Percentiles rank a stretch among this genome's conserved stretches.
Conservation (phyloP, 2,113 vertebrate genomes). For the Myiozetetes cayanensis region DNA sequence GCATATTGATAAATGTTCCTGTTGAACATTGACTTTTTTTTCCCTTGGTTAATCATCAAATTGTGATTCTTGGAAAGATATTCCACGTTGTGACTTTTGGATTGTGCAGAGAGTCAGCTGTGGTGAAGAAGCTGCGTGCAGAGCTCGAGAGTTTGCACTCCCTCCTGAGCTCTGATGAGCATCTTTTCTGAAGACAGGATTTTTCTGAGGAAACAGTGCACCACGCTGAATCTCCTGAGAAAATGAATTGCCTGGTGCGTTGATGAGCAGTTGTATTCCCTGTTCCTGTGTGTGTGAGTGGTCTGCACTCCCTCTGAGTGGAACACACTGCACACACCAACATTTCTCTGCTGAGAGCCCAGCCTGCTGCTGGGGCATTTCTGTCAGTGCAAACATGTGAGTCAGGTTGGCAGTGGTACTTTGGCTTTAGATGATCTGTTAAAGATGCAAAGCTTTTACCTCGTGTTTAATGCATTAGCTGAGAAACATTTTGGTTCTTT, state of each 20-base stretch:
- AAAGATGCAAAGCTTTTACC: not conserved
- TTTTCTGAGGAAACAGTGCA: not conserved
- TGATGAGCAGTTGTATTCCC: not conserved
- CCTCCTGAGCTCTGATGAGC: not conserved
- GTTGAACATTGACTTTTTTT: not conserved
- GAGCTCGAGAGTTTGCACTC: not conserved
- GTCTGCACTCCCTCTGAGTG: not conserved
- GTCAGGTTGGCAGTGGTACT: not conserved
- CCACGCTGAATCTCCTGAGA: not conserved
- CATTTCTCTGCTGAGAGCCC: not conserved
- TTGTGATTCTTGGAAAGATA: not conserved
- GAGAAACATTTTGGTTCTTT: not conserved
- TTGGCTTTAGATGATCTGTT: not conserved
- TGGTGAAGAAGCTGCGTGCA: not conserved
- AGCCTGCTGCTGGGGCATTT: not conserved
- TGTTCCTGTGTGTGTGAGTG: not conserved
- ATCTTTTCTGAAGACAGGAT: not conserved
- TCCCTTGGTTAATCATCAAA: not conserved
- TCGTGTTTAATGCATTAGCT: not conserved
- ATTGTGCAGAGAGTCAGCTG: not conserved
- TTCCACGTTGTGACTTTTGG: not conserved
- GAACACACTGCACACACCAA: not conserved
- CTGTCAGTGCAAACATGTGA: not conserved
- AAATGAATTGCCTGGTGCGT: fast-evolving
- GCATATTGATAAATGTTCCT: not conserved